A percentile compares a stretch with the other conserved stretches of the same genome.
Evolutionary conservation across 2,888 invertebrate genomes (phyloP).

Genomic region (Drosophila robusta): DNA sequence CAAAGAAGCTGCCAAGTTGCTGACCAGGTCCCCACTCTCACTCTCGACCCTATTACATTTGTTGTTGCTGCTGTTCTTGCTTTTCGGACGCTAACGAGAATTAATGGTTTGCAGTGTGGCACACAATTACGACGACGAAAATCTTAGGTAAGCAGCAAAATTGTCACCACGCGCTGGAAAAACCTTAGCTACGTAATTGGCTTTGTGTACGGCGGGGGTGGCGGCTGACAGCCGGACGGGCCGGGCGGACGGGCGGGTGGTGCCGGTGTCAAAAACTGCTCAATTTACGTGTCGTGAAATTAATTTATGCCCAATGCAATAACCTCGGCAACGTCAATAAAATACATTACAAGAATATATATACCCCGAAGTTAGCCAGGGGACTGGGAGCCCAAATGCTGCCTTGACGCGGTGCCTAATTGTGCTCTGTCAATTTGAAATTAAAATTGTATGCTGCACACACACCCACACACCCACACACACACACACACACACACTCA

Average conservation of each 20-base stretch:
- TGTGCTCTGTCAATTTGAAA: constrained; percentile 80
- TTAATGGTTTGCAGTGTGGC: constrained; percentile 83
- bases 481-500: constrained; percentile 37
- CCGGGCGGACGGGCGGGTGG: constrained; percentile 3
- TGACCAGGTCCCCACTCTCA: constrained; percentile 55
- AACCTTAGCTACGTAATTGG: constrained; percentile 72
- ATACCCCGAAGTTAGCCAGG: constrained; percentile 11
- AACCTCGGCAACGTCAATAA: constrained; percentile 85
- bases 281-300: constrained; percentile 85
- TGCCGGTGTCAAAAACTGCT: constrained; percentile 77
- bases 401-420: constrained; percentile 60
- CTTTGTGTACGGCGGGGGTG: constrained; percentile 45
- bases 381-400: not conserved
- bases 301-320: constrained; percentile 85
- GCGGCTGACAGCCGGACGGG: not conserved
- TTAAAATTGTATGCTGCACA: constrained; percentile 71
- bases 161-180: constrained; percentile 70
- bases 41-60: constrained; percentile 34
- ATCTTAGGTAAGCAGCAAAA: constrained; percentile 78
- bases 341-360: constrained; percentile 81
- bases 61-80: constrained; percentile 36
- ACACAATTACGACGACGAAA: constrained; percentile 81
- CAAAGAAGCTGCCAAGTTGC: constrained; percentile 73
- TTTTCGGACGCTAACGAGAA: constrained; percentile 81
- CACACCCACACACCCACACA: too few relatives aligned